Conservation (phyloP, 1,140 invertebrate species). For the Lepidotrigona ventralis region DNA sequence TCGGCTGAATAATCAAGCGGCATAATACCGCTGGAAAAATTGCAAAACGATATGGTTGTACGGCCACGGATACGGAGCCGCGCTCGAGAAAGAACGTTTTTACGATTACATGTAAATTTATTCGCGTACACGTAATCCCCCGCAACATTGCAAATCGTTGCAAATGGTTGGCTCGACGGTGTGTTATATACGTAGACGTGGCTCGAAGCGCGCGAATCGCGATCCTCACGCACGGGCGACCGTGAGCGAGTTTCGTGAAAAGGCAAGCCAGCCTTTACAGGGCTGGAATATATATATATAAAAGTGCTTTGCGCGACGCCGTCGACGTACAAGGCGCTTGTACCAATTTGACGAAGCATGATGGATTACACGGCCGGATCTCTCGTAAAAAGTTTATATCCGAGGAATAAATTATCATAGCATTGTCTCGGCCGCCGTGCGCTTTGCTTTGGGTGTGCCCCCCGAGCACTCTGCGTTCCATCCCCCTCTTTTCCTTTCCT, state of each 20-base stretch:
- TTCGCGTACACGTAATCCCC: conserved; percentile 37
- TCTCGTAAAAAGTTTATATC: conserved; percentile 68
- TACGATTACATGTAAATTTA: conserved; percentile 45
- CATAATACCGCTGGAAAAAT: not conserved
- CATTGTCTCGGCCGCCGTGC: conserved; percentile 61
- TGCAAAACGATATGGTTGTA: conserved; percentile 13
- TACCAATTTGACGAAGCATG: conserved; percentile 74
- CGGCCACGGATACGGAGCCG: not conserved
- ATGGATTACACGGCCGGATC: conserved; percentile 67
- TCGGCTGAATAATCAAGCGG: conserved; percentile 13
- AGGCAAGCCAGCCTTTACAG: conserved; percentile 24
- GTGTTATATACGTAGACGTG: too few species aligned
- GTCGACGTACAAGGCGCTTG: conserved; percentile 61
- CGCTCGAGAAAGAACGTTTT: conserved; percentile 7
- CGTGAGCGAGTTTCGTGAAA: conserved; percentile 37
- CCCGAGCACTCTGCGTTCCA: not conserved
- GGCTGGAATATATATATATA: conserved; percentile 53
- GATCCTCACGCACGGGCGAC: conserved; percentile 45
- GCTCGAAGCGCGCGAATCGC: conserved; percentile 42
- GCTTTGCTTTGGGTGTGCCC: conserved; percentile 19
- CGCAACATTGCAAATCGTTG: conserved; percentile 7
- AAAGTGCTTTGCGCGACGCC: conserved; percentile 50
- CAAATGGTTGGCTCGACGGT: conserved; percentile 36
- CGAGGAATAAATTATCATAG: conserved; percentile 73
- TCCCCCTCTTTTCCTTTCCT: not conserved